Evolutionary conservation across 2,797 vertebrate genomes (phyloP).

Genomic region (Hylomyscus alleni): DNA sequence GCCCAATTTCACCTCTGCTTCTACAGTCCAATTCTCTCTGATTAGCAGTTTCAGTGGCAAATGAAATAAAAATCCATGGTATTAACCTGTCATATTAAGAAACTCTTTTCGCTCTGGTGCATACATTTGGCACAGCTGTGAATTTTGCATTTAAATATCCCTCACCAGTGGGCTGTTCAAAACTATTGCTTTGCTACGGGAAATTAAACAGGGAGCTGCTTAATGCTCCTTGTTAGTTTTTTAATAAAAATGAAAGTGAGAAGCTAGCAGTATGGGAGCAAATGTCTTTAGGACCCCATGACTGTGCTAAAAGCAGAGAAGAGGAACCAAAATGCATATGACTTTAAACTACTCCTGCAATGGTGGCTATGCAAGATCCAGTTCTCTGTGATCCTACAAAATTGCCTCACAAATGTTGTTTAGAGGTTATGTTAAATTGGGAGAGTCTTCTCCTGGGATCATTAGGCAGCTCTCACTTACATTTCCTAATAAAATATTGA

Average conservation of each 20-base stretch:
- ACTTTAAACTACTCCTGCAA: slow-evolving; percentile 74
- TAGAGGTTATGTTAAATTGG: slow-evolving; percentile 84
- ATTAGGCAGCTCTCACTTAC: slow-evolving; percentile 86
- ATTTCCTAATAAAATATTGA: slow-evolving; percentile 86
- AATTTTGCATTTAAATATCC: slow-evolving; percentile 82
- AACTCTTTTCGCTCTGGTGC: slow-evolving; percentile 62
- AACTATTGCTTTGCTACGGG: slow-evolving; percentile 83
- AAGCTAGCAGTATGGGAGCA: slow-evolving; percentile 71
- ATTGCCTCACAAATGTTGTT: slow-evolving; percentile 82
- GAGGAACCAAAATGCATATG: slow-evolving; percentile 78
- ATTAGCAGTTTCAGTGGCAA: slow-evolving; percentile 79
- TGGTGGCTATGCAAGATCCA: slow-evolving; percentile 23
- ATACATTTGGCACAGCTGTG: slow-evolving; percentile 80
- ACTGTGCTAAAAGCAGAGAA: slow-evolving; percentile 81
- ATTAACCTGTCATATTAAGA: slow-evolving; percentile 82
- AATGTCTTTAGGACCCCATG: slow-evolving; percentile 79
- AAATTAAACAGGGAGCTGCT: slow-evolving; percentile 84
- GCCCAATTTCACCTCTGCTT: slow-evolving; percentile 37
- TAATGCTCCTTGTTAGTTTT: slow-evolving; percentile 86
- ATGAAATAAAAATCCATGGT: slow-evolving; percentile 83
- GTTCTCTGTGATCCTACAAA: slow-evolving; percentile 78
- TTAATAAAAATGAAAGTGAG: slow-evolving; percentile 82
- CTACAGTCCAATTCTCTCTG: slow-evolving; percentile 56
- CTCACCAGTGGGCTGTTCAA: slow-evolving; percentile 77
- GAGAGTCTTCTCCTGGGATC: slow-evolving; percentile 86